Evolutionary conservation across 1,140 invertebrate genomes (phyloP).

Genomic region (Anadara kagoshimensis): DNA sequence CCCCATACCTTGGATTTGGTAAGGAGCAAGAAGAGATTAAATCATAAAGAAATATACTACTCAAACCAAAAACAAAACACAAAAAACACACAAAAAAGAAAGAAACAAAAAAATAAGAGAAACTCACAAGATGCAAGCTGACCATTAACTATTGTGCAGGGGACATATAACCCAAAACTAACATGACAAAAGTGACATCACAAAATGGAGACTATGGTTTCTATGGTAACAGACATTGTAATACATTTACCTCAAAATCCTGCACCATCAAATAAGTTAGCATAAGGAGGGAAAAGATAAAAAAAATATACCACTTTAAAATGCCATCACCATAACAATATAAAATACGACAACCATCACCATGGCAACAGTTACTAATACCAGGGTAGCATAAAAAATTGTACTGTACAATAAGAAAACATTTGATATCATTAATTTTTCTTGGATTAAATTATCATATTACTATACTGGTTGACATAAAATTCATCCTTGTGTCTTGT

Average conservation of each 20-base stretch:
- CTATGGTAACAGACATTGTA: neutral
- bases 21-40: slow-evolving; percentile 31
- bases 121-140: neutral
- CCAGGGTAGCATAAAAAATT: too few relatives aligned
- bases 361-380: too few relatives aligned
- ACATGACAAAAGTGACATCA: neutral
- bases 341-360: neutral
- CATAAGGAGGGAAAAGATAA: slow-evolving; percentile 51
- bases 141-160: neutral
- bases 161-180: slow-evolving; percentile 7
- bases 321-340: slow-evolving; percentile 43
- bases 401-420: too few relatives aligned
- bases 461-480: too few relatives aligned
- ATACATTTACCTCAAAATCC: slow-evolving; percentile 63
- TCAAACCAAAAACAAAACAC: slow-evolving; percentile 24
- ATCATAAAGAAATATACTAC: slow-evolving; percentile 10
- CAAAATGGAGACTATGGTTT: too few relatives aligned
- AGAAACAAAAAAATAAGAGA: neutral
- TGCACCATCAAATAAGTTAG: slow-evolving; percentile 50
- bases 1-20: slow-evolving; percentile 36
- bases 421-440: too few relatives aligned
- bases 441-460: too few relatives aligned
- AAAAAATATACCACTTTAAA: slow-evolving; percentile 44
- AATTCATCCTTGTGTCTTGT: too few relatives aligned
- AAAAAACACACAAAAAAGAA: slow-evolving; percentile 31